Evolutionary conservation across 2,797 vertebrate species (phyloP), one percentile per base, ranked within the genome.

Genomic region (Aldrovandia affinis): DNA sequence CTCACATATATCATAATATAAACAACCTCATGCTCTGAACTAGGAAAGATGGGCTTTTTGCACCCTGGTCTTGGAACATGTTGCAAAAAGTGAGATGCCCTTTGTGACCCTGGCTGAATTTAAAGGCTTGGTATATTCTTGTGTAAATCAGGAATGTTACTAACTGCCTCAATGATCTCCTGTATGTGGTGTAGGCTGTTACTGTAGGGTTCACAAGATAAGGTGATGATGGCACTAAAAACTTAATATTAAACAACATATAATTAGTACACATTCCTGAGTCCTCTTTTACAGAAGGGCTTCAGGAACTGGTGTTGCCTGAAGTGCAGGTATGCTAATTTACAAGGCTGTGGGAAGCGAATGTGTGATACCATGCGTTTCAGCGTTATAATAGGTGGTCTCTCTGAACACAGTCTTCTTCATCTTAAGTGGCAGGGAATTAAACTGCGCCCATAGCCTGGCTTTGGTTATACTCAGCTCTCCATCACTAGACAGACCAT

Each of bases 381-480:
- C 70, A 42, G 70, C 22, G 2, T 22, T 39, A 47, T 36, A 59
- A n/a, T 7, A 12, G 22, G 52, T 25, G 36, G 54, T 33, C 47
- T 65, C 77, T 54, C 83, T n/a, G 22, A 39, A 84, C 15, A 28
- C 12, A 0, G 28, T 14, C n/a, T 59, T 39, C 15, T 80, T 80
- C 22, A 20, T 44, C 44, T 79, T 42, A 78, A 80, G 57, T 61
- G 75, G 57, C 75, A 63, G 54, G 55, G 75, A 83, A 39, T 79
- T 75, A 83, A 83, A 79, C 83, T n/a, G 57, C 10, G 22, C 4
- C 47, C 42, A 59, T 30, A 83, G 30, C n/a, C 50, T 73, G 70
- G 36, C 75, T 77, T 44, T 44, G 20, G 47, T 63, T 15, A n/a
- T n/a, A 42, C 39, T 42, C 55, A 22, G 15, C 70, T 44, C 15